phyloP scores from a whole-genome alignment of 2,888 invertebrate species.

The Eurois occulta region DNA sequence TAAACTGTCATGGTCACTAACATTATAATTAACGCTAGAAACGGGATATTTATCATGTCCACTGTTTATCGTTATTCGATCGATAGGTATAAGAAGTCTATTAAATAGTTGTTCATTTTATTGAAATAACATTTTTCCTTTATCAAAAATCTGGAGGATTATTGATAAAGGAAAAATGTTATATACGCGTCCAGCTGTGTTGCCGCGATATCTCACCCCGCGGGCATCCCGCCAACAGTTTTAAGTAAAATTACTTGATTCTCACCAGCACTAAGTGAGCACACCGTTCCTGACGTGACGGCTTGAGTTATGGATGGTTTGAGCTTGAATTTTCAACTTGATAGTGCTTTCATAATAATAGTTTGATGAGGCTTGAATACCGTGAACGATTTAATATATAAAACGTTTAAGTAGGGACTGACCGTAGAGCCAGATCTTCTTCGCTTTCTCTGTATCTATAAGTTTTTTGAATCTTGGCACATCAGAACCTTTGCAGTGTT shows the following conservation, averaged over 20 bases:
- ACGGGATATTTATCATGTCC: too few relatives aligned
- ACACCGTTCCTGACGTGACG: constrained; percentile 21
- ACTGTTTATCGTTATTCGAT: not conserved
- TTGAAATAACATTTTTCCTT: not conserved
- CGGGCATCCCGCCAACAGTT: constrained; percentile 52
- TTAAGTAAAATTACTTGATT: constrained; percentile 54
- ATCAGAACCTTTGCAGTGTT: not conserved
- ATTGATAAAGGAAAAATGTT: too few relatives aligned
- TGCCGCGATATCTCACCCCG: constrained; percentile 46
- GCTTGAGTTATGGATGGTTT: constrained; percentile 49
- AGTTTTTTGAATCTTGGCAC: not conserved
- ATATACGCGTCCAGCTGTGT: constrained; percentile 42
- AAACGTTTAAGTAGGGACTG: constrained; percentile 5
- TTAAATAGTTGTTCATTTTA: not conserved
- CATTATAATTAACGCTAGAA: too few relatives aligned
- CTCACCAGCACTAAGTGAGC: constrained; percentile 44
- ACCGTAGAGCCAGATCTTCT: not conserved
- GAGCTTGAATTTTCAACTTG: constrained; percentile 6
- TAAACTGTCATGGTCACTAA: too few relatives aligned
- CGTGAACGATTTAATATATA: constrained; percentile 28
- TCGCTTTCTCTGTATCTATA: not conserved
- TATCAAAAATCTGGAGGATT: not conserved
- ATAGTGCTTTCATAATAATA: constrained; percentile 29
- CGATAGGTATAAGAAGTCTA: not conserved
- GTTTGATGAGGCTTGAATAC: not conserved